These are phyloP conservation scores for Physeter macrocephalus DNA, from an alignment of 2,113 vertebrate species.

Conservation along the genomic window DNA sequence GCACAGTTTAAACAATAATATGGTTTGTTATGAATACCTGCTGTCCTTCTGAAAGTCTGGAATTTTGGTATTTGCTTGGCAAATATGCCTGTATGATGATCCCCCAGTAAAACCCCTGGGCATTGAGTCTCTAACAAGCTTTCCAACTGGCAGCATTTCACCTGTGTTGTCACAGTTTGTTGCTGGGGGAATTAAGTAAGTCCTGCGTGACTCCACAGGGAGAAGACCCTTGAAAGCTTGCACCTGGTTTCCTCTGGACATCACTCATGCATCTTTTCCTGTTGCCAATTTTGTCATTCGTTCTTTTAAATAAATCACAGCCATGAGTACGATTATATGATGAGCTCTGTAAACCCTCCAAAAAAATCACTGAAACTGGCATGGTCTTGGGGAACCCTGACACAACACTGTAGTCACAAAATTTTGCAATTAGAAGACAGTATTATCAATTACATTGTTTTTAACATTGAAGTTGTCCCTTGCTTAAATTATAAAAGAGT, in stretches of 20 bases:
- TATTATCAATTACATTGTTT: background rate
- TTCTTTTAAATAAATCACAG: background rate
- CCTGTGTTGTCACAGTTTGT: background rate
- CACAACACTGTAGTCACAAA: background rate
- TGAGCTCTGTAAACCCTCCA: background rate
- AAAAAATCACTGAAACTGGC: background rate
- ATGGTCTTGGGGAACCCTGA: background rate
- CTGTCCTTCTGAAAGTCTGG: background rate
- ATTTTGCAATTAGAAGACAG: background rate
- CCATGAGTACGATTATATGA: no score
- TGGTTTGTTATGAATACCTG: background rate
- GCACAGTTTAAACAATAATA: background rate
- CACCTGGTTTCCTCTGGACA: background rate
- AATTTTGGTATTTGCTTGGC: background rate
- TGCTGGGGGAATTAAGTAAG: no score
- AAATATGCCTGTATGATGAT: background rate
- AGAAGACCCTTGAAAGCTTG: background rate
- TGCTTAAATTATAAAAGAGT: background rate
- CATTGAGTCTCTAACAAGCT: background rate
- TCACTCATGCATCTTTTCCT: background rate
- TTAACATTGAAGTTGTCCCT: background rate
- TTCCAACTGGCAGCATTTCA: background rate
- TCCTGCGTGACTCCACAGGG: background rate
- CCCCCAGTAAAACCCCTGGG: background rate
- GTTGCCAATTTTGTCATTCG: background rate